phyloP scores from a whole-genome alignment of 2,888 invertebrate species.

The Hydrotaea cyrtoneurina region DNA sequence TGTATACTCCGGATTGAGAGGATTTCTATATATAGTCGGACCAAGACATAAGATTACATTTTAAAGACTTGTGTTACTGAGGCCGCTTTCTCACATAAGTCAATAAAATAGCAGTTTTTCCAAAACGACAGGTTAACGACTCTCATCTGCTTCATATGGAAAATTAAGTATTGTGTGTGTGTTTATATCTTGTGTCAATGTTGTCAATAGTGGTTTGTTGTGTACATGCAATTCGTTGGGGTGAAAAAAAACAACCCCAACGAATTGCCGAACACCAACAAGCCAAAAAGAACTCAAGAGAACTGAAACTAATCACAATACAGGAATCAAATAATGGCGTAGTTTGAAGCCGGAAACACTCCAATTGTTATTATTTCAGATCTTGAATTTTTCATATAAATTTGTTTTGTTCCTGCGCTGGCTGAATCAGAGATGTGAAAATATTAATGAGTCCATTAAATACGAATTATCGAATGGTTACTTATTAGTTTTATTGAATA shows the following conservation, averaged over 20 bases:
- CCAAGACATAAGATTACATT: no score
- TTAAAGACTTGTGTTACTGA: no score
- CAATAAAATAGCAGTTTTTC: no score
- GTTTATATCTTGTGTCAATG: neutral
- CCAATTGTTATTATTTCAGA: constrained; percentile 12
- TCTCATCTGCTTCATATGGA: no score
- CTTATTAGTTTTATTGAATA: no score
- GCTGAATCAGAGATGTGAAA: no score
- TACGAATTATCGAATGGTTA: no score
- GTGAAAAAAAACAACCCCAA: neutral
- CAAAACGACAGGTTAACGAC: no score
- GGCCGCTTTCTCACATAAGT: no score
- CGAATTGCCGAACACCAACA: neutral
- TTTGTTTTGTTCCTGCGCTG: neutral
- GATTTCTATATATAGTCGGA: no score
- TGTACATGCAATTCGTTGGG: neutral
- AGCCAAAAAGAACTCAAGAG: neutral
- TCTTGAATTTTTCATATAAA: constrained; percentile 5
- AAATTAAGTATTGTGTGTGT: neutral
- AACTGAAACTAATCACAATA: constrained; percentile 3
- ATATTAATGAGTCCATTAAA: no score
- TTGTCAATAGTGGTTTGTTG: neutral
- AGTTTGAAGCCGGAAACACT: neutral
- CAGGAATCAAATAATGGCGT: neutral
- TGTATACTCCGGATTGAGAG: no score